Conservation (phyloP, 2,113 vertebrate species). For the Desmodus rotundus region DNA sequence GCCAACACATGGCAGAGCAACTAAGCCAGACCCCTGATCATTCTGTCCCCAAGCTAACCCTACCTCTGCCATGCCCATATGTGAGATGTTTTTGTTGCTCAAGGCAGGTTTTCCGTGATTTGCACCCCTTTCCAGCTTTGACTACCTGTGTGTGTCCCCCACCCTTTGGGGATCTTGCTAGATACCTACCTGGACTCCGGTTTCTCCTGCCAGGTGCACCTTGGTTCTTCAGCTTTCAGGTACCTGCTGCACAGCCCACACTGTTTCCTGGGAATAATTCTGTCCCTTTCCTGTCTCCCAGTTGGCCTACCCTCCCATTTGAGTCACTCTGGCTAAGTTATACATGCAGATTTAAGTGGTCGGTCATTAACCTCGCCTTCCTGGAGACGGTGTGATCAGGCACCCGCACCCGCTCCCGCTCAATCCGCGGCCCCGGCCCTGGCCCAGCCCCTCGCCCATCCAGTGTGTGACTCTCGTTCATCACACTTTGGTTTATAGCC, state of each 20-base stretch:
- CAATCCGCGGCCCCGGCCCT: not conserved
- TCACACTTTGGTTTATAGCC: conserved; percentile 45
- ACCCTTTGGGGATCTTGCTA: not conserved
- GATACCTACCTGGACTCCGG: not conserved
- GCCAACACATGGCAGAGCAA: no score
- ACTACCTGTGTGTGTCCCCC: no score
- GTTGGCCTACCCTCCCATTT: not conserved
- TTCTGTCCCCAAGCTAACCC: not conserved
- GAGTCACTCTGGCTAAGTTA: not conserved
- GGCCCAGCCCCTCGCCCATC: not conserved
- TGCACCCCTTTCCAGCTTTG: not conserved
- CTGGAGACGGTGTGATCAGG: not conserved
- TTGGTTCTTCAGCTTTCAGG: not conserved
- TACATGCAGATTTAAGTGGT: not conserved
- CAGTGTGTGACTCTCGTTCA: not conserved
- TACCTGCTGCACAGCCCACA: not conserved
- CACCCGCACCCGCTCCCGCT: not conserved
- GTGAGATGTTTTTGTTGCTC: not conserved
- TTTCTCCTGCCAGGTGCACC: not conserved
- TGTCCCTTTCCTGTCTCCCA: not conserved
- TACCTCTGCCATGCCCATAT: accelerated
- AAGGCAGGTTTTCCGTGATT: not conserved
- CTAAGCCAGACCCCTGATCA: not conserved
- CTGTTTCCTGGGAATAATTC: not conserved
- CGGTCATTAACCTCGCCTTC: not conserved